Evolutionary conservation across 2,888 invertebrate genomes (phyloP).

Genomic region (Leucophenga maculata): DNA sequence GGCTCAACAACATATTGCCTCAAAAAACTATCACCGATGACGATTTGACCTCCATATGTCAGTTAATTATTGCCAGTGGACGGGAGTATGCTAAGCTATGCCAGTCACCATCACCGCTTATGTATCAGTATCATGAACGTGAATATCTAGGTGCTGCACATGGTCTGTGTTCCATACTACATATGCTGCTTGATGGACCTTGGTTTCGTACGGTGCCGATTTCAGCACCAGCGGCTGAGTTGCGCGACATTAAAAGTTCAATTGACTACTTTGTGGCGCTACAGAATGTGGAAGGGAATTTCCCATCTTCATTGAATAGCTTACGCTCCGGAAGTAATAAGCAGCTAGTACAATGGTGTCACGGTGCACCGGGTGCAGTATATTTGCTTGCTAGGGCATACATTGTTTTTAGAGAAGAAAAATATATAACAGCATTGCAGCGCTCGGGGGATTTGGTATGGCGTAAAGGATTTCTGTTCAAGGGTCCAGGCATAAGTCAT

Average conservation of each 20-base stretch:
- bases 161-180: constrained; percentile 79
- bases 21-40: constrained; percentile 67
- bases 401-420: constrained; percentile 80
- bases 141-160: constrained; percentile 76
- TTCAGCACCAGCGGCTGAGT: constrained; percentile 58
- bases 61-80: constrained; percentile 81
- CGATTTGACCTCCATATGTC: constrained; percentile 79
- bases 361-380: constrained; percentile 87
- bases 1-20: constrained; percentile 75
- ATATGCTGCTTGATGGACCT: constrained; percentile 77
- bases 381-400: constrained; percentile 88
- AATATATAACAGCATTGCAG: constrained; percentile 80
- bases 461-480: constrained; percentile 85
- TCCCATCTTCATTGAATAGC: constrained; percentile 82
- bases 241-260: constrained; percentile 76
- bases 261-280: constrained; percentile 76
- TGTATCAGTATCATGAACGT: constrained; percentile 78
- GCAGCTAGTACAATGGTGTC: constrained; percentile 91
- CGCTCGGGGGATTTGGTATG: constrained; percentile 85
- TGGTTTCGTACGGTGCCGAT: constrained; percentile 66
- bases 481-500: constrained; percentile 93
- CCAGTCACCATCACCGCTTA: constrained; percentile 78
- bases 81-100: constrained; percentile 77
- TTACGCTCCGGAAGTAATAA: constrained; percentile 74
- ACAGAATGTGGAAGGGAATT: constrained; percentile 83